Evolutionary conservation across 2,113 vertebrate genomes (phyloP).

Genomic region (Setophaga petechia): DNA sequence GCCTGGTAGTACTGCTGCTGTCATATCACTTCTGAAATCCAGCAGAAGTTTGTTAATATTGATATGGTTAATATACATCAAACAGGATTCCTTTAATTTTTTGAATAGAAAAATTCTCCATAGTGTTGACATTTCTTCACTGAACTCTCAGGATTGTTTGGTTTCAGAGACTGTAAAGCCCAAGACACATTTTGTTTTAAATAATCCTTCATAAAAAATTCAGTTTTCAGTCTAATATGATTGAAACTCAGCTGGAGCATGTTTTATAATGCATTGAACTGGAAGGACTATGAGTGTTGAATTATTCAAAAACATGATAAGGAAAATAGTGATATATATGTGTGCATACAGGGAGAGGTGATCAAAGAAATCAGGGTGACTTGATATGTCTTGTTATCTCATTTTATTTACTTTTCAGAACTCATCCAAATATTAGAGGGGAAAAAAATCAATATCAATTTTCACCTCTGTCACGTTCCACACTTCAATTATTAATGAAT

Average conservation of each 20-base stretch:
- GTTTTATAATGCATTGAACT: conserved; percentile 85
- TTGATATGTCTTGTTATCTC: conserved; percentile 81
- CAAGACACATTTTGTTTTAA: conserved; percentile 81
- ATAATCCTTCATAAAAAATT: conserved; percentile 87
- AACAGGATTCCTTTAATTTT: conserved; percentile 77
- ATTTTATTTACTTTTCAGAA: conserved; percentile 85
- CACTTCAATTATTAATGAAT: conserved; percentile 85
- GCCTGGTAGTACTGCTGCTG: conserved; percentile 45
- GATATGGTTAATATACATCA: conserved; percentile 79
- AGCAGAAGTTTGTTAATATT: conserved; percentile 80
- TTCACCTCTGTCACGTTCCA: conserved; percentile 79
- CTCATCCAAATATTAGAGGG: conserved; percentile 80
- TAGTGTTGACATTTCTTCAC: conserved; percentile 79
- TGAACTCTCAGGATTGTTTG: conserved; percentile 80
- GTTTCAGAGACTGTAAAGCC: conserved; percentile 76
- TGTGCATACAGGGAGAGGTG: conserved; percentile 59
- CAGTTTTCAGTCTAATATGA: conserved; percentile 81
- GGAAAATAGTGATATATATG: conserved; percentile 70
- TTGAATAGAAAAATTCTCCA: conserved; percentile 73
- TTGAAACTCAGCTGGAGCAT: conserved; percentile 79
- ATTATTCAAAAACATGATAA: conserved; percentile 82
- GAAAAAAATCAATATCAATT: conserved; percentile 84
- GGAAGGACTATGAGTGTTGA: conserved; percentile 76
- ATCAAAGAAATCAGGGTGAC: conserved; percentile 78
- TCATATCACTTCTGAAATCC: conserved; percentile 70